Evolutionary conservation across 2,797 vertebrate species (phyloP), one percentile per base, ranked within the genome.

Genomic region (Falco novaeseelandiae): DNA sequence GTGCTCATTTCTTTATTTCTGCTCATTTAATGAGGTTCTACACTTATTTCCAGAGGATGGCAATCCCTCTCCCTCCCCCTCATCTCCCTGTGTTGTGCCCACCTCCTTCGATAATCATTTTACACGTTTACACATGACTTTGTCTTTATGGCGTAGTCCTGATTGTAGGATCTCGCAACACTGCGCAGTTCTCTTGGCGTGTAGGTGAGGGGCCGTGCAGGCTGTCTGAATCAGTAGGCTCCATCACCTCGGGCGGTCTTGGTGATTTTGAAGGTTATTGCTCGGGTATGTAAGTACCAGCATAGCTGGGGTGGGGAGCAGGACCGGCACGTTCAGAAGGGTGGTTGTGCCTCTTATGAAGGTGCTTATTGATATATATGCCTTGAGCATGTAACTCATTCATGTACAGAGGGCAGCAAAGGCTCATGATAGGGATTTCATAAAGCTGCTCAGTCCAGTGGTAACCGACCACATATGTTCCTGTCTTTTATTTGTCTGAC

Each of bases 381-480:
- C 58, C 25, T 66, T 27, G 55, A 87, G 83, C 51, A 23, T 74
- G 67, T 51, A 93, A 58, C 81, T 93, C 14, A 0, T 36, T 46
- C 86, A 30, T 87, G 89, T 83, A 69, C 95, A 97, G 96, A 93
- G 93, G 84, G 95, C 94, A 97, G 93, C 89, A 97, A 93, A 96
- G 84, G 29, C 61, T 89, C 29, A 1, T 65, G 83, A 54, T 38
- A 93, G 51, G 20, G 63, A 72, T 93, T 94, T 87, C 84, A 76
- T 59, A 44, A 42, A 86, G 87, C 86, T 85, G 29, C 54, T 89
- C 81, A 54, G 30, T 49, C 70, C 83, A 26, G 6, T 14, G 16
- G 49, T 80, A 62, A 32, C 59, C 46, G 72, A 87, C 44, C 76
- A 59, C 46, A 12, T 14, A 55, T 15, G 25, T 74, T 81, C 71